Percentiles rank a stretch among this genome's conserved stretches.
These are phyloP conservation scores for Prunella fulvescens DNA, from an alignment of 2,113 vertebrate species.

Conservation along the genomic window DNA sequence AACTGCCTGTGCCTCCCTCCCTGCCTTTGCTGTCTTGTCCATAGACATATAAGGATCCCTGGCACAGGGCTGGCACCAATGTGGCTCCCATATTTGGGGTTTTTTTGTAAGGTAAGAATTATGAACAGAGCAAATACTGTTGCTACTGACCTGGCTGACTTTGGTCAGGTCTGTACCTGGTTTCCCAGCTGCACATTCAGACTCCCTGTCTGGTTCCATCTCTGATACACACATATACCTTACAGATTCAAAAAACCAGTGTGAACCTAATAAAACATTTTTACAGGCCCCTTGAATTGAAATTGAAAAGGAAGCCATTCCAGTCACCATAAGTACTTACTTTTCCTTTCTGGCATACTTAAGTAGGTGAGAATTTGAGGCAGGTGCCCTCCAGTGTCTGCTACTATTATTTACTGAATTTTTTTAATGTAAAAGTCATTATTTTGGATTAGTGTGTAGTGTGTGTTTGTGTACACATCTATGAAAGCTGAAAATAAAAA, in stretches of 20 bases:
- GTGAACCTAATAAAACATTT: neutral
- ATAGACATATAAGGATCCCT: neutral
- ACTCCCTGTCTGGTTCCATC: neutral
- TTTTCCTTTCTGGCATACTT: neutral
- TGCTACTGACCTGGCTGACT: neutral
- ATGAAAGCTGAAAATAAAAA: neutral
- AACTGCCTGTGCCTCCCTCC: neutral
- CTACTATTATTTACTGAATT: neutral
- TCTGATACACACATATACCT: neutral
- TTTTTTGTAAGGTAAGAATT: neutral
- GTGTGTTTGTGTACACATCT: neutral
- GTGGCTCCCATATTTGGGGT: neutral
- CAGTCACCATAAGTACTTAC: neutral
- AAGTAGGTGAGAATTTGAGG: neutral
- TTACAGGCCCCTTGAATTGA: neutral
- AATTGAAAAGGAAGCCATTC: neutral
- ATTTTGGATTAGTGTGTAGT: neutral
- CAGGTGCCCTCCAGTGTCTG: slow-evolving; percentile 9
- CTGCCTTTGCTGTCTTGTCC: neutral
- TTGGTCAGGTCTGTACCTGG: neutral
- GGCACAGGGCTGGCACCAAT: neutral
- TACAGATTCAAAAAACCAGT: neutral
- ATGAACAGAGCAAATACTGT: neutral
- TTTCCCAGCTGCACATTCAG: neutral
- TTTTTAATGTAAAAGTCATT: neutral